These are phyloP conservation scores for Atractosteus spatula DNA, from an alignment of 2,113 vertebrate species.

Conservation along the genomic window DNA sequence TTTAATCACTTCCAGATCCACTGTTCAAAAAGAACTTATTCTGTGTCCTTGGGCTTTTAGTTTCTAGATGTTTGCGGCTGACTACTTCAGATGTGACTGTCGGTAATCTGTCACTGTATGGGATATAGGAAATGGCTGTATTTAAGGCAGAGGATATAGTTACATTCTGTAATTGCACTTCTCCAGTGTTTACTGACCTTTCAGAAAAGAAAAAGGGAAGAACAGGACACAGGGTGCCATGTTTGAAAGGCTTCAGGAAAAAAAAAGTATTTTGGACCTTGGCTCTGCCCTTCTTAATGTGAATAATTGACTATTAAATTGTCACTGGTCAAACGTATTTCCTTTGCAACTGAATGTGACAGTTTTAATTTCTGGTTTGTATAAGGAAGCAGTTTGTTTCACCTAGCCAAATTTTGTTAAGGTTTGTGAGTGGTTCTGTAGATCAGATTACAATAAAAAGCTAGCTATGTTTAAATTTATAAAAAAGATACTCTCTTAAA, in stretches of 20 bases:
- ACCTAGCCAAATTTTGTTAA: constrained; percentile 18
- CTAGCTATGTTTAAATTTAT: too few relatives aligned
- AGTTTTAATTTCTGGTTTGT: background rate
- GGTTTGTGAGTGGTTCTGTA: constrained; percentile 17
- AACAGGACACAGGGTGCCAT: constrained; percentile 22
- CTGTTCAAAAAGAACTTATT: constrained; percentile 50
- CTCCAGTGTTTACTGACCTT: constrained; percentile 61
- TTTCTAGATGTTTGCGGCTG: constrained; percentile 58
- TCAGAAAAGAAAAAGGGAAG: constrained; percentile 39
- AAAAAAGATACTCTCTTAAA: background rate
- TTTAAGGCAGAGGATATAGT: constrained; percentile 64
- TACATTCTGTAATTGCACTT: constrained; percentile 66
- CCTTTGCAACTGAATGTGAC: constrained; percentile 19
- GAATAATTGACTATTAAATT: constrained; percentile 40
- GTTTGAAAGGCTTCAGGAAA: too few relatives aligned
- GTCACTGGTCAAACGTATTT: constrained; percentile 20
- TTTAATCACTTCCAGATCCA: constrained; percentile 72
- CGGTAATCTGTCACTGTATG: constrained; percentile 68
- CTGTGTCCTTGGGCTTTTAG: constrained; percentile 56
- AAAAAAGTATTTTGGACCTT: constrained; percentile 31
- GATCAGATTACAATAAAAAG: background rate
- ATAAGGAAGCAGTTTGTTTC: background rate
- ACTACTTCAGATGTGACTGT: constrained; percentile 53
- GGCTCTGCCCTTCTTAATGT: constrained; percentile 40
- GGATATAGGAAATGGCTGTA: constrained; percentile 66